Conservation (phyloP, 2,888 invertebrate species). For the Belgica antarctica region DNA sequence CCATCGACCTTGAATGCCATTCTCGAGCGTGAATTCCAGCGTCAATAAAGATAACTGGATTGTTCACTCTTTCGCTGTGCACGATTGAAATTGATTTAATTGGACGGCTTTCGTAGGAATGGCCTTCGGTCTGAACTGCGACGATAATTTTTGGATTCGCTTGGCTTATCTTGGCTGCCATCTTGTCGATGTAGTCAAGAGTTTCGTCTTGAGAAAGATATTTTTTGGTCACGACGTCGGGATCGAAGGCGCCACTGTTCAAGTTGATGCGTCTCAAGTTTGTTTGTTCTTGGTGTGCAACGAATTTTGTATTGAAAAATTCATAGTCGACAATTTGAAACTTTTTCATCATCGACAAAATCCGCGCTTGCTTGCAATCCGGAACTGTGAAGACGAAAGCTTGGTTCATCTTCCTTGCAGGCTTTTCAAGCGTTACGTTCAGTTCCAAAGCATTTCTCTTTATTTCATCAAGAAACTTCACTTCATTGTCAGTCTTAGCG, state of each 20-base stretch:
- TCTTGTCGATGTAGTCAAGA: constrained; percentile 51
- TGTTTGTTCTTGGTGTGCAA: background rate
- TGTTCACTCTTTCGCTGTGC: background rate
- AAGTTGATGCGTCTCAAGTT: background rate
- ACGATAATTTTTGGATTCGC: constrained; percentile 47
- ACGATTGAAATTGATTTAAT: constrained; percentile 19
- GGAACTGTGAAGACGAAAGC: background rate
- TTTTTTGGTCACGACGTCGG: constrained; percentile 44
- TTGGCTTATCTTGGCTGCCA: constrained; percentile 49
- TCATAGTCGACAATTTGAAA: background rate
- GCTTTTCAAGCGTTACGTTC: background rate
- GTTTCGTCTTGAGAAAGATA: constrained; percentile 52
- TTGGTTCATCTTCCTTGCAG: background rate
- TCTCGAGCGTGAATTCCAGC: constrained; percentile 64
- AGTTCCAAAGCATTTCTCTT: background rate
- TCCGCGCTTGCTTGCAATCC: background rate
- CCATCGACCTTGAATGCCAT: constrained; percentile 65
- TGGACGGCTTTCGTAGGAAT: constrained; percentile 49
- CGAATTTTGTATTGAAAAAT: background rate
- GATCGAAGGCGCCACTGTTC: background rate
- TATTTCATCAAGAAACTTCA: background rate
- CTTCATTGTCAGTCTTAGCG: background rate
- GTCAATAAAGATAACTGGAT: constrained; percentile 51
- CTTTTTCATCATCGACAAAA: background rate
- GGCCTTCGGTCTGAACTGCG: constrained; percentile 50